Evolutionary conservation across 2,113 vertebrate species (phyloP).

Genomic region (Stigmatopora argus): DNA sequence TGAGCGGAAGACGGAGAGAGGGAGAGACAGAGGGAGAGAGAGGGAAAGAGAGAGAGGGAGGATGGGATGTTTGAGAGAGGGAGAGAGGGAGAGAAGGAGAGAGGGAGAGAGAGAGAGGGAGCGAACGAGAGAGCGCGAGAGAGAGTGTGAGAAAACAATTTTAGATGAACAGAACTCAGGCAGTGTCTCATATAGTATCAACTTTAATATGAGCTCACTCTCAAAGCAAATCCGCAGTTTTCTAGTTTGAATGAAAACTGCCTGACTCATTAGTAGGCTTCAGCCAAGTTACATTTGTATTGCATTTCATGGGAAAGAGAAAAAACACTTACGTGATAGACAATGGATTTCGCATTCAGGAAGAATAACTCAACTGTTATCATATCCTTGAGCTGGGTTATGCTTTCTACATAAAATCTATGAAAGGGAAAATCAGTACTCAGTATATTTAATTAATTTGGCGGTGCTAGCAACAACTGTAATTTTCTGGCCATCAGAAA

Average conservation of each 20-base stretch:
- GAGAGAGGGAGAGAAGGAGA: no score
- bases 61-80: no score
- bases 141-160: not conserved
- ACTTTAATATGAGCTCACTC: constrained; percentile 26
- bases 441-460: no score
- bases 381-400: constrained; percentile 92
- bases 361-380: constrained; percentile 96
- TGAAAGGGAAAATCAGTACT: constrained; percentile 21
- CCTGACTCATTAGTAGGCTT: constrained; percentile 50
- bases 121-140: no score
- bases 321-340: constrained; percentile 83
- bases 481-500: no score
- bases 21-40: no score
- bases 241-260: constrained; percentile 33
- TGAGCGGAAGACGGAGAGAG: no score
- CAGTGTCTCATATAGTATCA: constrained; percentile 20
- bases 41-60: no score
- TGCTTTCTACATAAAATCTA: constrained; percentile 97
- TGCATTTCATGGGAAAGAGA: constrained; percentile 5
- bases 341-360: constrained; percentile 92
- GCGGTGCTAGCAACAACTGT: no score
- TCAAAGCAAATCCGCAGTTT: constrained; percentile 20
- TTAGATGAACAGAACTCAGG: constrained; percentile 13
- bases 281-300: constrained; percentile 4
- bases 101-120: no score